phyloP scores from a whole-genome alignment of 2,113 vertebrate species.

The Psophia crepitans region DNA sequence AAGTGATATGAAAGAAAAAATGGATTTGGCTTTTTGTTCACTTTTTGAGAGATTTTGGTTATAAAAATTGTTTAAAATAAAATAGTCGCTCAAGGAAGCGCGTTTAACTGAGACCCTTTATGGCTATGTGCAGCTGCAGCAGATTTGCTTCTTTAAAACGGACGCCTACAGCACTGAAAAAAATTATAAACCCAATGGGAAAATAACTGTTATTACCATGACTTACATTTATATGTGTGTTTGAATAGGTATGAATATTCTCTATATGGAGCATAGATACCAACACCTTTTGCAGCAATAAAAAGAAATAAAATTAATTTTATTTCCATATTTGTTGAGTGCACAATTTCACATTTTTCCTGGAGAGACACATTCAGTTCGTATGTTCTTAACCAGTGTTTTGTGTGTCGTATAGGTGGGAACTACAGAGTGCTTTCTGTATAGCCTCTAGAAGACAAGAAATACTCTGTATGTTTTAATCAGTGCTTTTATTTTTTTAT shows the following conservation, averaged over 20 bases:
- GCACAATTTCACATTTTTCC: neutral
- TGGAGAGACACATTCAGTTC: neutral
- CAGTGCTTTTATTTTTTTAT: neutral
- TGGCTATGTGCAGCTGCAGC: neutral
- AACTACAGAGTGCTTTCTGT: neutral
- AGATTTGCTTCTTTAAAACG: neutral
- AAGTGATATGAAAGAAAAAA: neutral
- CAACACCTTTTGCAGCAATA: neutral
- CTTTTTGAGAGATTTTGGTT: neutral
- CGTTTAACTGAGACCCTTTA: neutral
- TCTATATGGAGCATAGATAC: neutral
- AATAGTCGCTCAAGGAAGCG: neutral
- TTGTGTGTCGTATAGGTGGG: neutral
- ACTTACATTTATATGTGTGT: neutral
- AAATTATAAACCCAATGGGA: neutral
- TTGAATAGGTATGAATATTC: neutral
- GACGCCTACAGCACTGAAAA: neutral
- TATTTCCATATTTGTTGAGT: neutral
- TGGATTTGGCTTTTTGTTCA: neutral
- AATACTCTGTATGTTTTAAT: neutral
- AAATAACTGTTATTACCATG: neutral
- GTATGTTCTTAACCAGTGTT: neutral
- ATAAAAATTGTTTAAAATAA: conserved; percentile 5
- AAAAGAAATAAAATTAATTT: neutral
- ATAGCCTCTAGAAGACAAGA: neutral